A percentile compares a stretch with the other conserved stretches of the same genome.
Evolutionary conservation across 1,140 invertebrate species (phyloP).

Genomic region (Myzus persicae): DNA sequence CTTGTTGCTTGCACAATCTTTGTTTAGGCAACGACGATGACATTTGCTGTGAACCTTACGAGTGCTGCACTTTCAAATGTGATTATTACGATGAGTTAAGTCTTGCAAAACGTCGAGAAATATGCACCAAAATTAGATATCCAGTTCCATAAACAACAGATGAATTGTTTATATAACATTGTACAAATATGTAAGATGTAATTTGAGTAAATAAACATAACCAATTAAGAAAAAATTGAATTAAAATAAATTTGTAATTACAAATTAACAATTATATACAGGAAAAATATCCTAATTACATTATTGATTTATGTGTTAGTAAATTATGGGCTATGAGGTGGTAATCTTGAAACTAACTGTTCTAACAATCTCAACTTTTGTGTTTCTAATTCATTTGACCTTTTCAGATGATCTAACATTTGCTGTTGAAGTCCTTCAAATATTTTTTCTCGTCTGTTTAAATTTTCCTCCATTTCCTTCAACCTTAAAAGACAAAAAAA

Average conservation of each 20-base stretch:
- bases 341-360: constrained; percentile 37
- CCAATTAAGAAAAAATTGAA: neutral
- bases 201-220: neutral
- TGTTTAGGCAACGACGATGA: constrained; percentile 45
- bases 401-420: constrained; percentile 44
- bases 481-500: neutral
- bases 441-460: neutral
- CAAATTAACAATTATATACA: neutral
- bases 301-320: neutral
- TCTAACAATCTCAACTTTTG: constrained; percentile 14
- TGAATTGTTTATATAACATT: neutral
- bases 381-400: constrained; percentile 31
- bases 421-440: constrained; percentile 41
- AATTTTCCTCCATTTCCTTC: constrained; percentile 28
- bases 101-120: constrained; percentile 7
- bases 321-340: neutral
- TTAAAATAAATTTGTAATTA: neutral
- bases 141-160: neutral
- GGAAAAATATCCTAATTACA: too few relatives aligned
- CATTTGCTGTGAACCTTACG: neutral
- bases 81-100: constrained; percentile 46
- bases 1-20: constrained; percentile 41
- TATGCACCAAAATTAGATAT: neutral
- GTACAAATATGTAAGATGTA: neutral
- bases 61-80: constrained; percentile 32